phyloP scores from a whole-genome alignment of 1,140 invertebrate species.

The Wiebesia pumilae region DNA sequence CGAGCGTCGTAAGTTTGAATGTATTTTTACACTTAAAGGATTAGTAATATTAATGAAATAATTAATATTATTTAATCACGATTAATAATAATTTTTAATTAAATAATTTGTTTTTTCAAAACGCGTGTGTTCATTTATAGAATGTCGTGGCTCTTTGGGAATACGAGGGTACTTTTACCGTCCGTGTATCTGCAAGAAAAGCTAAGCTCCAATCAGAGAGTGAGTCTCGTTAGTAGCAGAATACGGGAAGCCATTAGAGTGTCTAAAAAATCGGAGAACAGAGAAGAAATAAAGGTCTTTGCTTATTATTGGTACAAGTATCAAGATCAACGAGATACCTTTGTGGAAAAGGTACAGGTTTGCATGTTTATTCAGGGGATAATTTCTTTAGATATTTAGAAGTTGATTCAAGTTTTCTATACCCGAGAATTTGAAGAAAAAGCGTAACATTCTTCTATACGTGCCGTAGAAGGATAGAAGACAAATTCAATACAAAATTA shows the following conservation, averaged over 20 bases:
- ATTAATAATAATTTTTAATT: neutral
- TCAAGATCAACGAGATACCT: conserved; percentile 76
- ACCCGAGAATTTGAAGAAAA: too few relatives aligned
- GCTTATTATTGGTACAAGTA: conserved; percentile 85
- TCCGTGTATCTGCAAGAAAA: conserved; percentile 80
- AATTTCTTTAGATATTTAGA: neutral
- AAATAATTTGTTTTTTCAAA: neutral
- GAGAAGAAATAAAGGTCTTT: conserved; percentile 68
- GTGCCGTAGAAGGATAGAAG: too few relatives aligned
- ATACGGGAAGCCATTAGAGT: conserved; percentile 79
- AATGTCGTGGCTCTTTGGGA: conserved; percentile 81
- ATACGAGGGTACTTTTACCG: conserved; percentile 78
- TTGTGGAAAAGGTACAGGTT: conserved; percentile 74
- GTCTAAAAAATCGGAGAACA: conserved; percentile 57
- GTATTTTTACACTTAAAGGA: too few relatives aligned
- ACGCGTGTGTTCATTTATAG: conserved; percentile 65
- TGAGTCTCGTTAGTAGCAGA: conserved; percentile 78
- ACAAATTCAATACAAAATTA: too few relatives aligned
- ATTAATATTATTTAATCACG: neutral
- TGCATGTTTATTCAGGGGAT: neutral
- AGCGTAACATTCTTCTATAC: too few relatives aligned
- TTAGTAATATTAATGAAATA: too few relatives aligned
- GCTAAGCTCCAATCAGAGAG: conserved; percentile 70
- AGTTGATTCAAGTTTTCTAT: neutral
- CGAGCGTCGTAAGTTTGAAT: too few relatives aligned